Evolutionary conservation across 1,140 invertebrate species (phyloP).

Genomic region (Zaprionus ornatus): DNA sequence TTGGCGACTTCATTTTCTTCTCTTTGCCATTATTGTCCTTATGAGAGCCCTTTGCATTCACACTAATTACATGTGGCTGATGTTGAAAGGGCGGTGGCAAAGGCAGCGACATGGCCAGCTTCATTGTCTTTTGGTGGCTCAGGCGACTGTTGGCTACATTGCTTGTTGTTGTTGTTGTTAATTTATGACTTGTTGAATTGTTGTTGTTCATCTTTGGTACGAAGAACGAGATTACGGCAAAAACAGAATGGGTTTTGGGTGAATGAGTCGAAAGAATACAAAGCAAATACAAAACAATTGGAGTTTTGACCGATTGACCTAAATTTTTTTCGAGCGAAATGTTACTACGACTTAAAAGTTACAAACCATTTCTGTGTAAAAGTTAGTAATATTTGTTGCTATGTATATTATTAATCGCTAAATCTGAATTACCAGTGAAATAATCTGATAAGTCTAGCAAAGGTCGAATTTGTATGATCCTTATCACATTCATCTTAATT

Average conservation of each 20-base stretch:
- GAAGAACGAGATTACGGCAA: background rate
- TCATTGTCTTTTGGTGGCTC: slow-evolving; percentile 22
- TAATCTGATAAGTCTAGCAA: too few species aligned
- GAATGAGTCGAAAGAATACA: slow-evolving; percentile 18
- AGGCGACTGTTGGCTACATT: background rate
- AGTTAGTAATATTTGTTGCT: too few species aligned
- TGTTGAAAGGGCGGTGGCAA: background rate
- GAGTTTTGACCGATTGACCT: slow-evolving; percentile 6
- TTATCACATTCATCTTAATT: too few species aligned
- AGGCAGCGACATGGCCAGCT: slow-evolving; percentile 10
- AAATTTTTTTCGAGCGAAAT: background rate
- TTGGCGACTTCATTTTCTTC: background rate
- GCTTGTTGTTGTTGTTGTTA: slow-evolving; percentile 15
- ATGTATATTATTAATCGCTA: too few species aligned
- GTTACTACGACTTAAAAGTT: background rate
- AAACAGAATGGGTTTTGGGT: slow-evolving; percentile 3
- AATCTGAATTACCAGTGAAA: too few species aligned
- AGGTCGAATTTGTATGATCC: too few species aligned
- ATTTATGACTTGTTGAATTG: slow-evolving; percentile 19
- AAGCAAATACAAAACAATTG: slow-evolving; percentile 11
- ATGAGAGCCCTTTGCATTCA: slow-evolving; percentile 24
- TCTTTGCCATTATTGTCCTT: slow-evolving; percentile 22
- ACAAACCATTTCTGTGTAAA: background rate
- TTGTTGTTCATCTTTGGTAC: slow-evolving; percentile 26
- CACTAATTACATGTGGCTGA: background rate